Evolutionary conservation across 1,140 invertebrate species (phyloP).

Genomic region (Pogonognathellus flavescens): DNA sequence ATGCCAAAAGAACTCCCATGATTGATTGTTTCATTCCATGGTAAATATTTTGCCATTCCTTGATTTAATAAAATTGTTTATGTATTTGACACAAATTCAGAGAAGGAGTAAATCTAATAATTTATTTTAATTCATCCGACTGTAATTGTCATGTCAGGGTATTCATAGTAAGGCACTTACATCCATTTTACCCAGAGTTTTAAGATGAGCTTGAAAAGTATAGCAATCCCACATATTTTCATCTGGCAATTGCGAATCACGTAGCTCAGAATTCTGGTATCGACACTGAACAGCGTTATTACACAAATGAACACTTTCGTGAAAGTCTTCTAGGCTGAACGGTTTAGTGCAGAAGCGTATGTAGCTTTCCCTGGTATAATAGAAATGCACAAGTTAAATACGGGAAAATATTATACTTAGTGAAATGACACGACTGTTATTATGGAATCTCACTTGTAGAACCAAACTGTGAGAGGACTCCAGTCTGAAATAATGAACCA

Average conservation of each 20-base stretch:
- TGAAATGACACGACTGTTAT: conserved; percentile 16
- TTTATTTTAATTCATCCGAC: not conserved
- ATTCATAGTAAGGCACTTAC: conserved; percentile 78
- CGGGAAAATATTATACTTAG: too few species aligned
- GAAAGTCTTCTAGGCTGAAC: conserved; percentile 89
- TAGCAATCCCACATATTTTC: conserved; percentile 90
- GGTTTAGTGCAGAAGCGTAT: conserved; percentile 92
- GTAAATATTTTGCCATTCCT: conserved; percentile 77
- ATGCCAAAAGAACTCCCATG: conserved; percentile 86
- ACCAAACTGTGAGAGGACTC: conserved; percentile 92
- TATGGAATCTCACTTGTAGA: conserved; percentile 80
- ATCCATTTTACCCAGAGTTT: conserved; percentile 77
- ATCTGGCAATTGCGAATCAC: conserved; percentile 80
- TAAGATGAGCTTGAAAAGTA: conserved; percentile 79
- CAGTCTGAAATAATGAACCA: conserved; percentile 93
- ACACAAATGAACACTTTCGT: conserved; percentile 93
- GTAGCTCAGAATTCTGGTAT: conserved; percentile 81
- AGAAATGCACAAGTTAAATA: not conserved
- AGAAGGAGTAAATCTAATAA: not conserved
- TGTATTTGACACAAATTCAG: not conserved
- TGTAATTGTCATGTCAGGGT: not conserved
- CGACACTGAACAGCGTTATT: conserved; percentile 95
- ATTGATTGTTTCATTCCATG: conserved; percentile 91
- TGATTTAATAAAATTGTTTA: not conserved
- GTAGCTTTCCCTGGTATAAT: conserved; percentile 82